These are phyloP conservation scores for Smutsia gigantea DNA, from an alignment of 2,797 vertebrate genomes.

Conservation along the genomic window DNA sequence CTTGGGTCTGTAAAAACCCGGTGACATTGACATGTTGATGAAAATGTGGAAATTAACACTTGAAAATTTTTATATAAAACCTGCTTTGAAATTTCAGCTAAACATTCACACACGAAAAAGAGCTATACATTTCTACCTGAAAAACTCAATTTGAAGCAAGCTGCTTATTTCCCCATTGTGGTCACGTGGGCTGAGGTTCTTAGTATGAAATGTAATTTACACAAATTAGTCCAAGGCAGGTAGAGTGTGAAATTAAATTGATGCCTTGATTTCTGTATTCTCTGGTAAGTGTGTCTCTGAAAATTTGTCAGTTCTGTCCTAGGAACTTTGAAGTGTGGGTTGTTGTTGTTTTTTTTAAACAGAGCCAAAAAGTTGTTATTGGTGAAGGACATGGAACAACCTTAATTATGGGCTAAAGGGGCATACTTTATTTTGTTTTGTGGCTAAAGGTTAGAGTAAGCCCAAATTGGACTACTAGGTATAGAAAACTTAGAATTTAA, in stretches of 20 bases:
- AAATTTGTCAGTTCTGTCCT: slow-evolving; percentile 76
- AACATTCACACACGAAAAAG: slow-evolving; percentile 61
- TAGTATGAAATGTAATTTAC: slow-evolving; percentile 83
- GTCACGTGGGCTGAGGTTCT: slow-evolving; percentile 75
- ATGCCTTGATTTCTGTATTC: slow-evolving; percentile 82
- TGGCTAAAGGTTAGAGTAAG: slow-evolving; percentile 58
- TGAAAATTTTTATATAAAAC: slow-evolving; percentile 67
- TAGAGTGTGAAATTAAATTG: slow-evolving; percentile 84
- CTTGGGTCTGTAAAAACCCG: slow-evolving; percentile 22
- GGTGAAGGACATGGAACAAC: slow-evolving; percentile 61
- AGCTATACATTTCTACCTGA: slow-evolving; percentile 66
- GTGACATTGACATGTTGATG: not conserved
- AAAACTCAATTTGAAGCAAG: slow-evolving; percentile 72
- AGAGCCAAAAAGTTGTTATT: slow-evolving; percentile 53
- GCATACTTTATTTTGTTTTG: slow-evolving; percentile 62
- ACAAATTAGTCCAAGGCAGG: slow-evolving; percentile 81
- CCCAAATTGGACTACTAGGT: not conserved
- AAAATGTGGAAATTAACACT: slow-evolving; percentile 70
- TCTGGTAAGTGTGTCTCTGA: slow-evolving; percentile 75
- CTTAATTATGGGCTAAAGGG: slow-evolving; percentile 68
- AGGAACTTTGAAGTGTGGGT: slow-evolving; percentile 63
- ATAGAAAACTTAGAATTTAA: slow-evolving; percentile 17
- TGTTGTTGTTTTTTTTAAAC: not conserved
- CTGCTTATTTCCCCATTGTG: slow-evolving; percentile 79
- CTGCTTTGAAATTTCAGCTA: slow-evolving; percentile 61